Evolutionary conservation across 2,888 invertebrate species (phyloP).

Genomic region (Epinotia nisella): DNA sequence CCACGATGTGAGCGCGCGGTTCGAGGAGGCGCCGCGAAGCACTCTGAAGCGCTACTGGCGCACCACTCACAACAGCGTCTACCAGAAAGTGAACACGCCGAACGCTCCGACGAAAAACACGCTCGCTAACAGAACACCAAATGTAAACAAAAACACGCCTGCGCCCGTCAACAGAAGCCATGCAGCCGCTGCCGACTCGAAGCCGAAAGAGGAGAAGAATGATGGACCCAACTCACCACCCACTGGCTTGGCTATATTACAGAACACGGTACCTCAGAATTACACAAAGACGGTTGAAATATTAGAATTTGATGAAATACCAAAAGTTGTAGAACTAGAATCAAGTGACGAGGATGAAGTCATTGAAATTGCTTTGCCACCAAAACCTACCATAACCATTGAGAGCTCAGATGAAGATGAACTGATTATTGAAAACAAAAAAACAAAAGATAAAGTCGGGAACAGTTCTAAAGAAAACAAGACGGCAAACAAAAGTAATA

Average conservation of each 20-base stretch:
- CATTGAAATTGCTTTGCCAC: conserved; percentile 76
- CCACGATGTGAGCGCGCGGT: conserved; percentile 55
- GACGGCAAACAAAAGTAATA: conserved; percentile 51
- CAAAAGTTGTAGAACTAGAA: conserved; percentile 63
- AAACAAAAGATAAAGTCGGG: conserved; percentile 50
- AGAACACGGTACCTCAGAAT: conserved; percentile 64
- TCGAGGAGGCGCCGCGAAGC: conserved; percentile 63
- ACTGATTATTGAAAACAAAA: conserved; percentile 53
- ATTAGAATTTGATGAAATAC: conserved; percentile 63
- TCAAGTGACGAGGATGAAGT: conserved; percentile 82
- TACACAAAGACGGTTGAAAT: conserved; percentile 69
- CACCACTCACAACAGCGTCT: conserved; percentile 57
- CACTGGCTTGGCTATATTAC: conserved; percentile 65
- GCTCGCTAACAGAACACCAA: conserved; percentile 49
- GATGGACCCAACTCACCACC: conserved; percentile 50
- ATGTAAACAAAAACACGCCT: conserved; percentile 46
- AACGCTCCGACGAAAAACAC: conserved; percentile 49
- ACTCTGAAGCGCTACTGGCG: conserved; percentile 77
- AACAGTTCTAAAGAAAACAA: conserved; percentile 53
- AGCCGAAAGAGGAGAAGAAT: conserved; percentile 65
- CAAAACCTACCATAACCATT: conserved; percentile 78
- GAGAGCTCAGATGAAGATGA: conserved; percentile 82
- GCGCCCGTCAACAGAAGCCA: conserved; percentile 35
- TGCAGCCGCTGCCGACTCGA: conserved; percentile 48
- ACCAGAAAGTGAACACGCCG: conserved; percentile 63